Percentiles rank a stretch among this genome's conserved stretches.
These are phyloP conservation scores for Pelobates cultripes DNA, from an alignment of 2,797 vertebrate species.

Conservation along the genomic window DNA sequence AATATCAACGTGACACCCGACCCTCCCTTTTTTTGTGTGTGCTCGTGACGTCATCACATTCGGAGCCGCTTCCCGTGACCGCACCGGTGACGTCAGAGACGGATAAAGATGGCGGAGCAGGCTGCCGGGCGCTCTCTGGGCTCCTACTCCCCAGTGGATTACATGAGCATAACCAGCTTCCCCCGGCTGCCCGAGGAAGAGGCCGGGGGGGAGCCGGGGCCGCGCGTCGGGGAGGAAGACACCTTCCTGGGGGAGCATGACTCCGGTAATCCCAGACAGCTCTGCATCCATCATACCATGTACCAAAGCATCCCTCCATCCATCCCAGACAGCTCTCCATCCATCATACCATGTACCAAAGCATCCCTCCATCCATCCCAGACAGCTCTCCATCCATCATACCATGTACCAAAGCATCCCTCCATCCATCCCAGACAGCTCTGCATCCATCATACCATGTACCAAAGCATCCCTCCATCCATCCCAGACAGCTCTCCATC, in stretches of 20 bases:
- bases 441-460: too few relatives aligned
- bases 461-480: too few relatives aligned
- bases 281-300: too few relatives aligned
- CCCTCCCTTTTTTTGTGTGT: background rate
- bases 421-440: too few relatives aligned
- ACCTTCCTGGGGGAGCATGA: constrained; percentile 92
- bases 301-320: too few relatives aligned
- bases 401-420: too few relatives aligned
- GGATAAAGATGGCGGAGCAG: constrained; percentile 68
- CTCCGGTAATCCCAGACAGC: constrained; percentile 75
- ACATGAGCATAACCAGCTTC: constrained; percentile 99
- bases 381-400: too few relatives aligned
- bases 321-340: too few relatives aligned
- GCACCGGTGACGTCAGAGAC: constrained; percentile 44
- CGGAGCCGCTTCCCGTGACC: background rate
- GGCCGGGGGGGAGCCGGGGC: constrained; percentile 71
- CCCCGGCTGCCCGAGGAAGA: constrained; percentile 94
- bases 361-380: too few relatives aligned
- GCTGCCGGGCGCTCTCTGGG: constrained; percentile 85
- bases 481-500: too few relatives aligned
- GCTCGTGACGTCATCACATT: constrained; percentile 9
- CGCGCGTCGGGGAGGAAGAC: constrained; percentile 83
- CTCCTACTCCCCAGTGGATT: constrained; percentile 93
- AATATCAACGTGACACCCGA: too few relatives aligned
- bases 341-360: too few relatives aligned